Percentiles rank a stretch among this genome's conserved stretches.
These are phyloP conservation scores for Eubucco bourcierii DNA, from an alignment of 2,113 vertebrate species.

Conservation along the genomic window DNA sequence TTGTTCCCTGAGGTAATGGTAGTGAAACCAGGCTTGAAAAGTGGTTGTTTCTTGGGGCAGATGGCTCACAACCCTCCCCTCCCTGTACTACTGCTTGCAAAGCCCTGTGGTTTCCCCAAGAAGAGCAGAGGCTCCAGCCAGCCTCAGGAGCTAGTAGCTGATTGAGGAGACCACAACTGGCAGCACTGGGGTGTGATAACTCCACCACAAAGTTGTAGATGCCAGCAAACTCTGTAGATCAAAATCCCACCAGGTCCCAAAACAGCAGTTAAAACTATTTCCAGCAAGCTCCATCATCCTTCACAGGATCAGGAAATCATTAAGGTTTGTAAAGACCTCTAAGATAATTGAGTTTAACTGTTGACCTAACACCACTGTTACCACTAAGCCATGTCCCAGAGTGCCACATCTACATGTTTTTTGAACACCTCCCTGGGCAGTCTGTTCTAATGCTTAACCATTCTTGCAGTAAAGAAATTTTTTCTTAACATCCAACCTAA, in stretches of 20 bases:
- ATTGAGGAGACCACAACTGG: not conserved
- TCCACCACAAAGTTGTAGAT: not conserved
- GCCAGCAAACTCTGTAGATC: not conserved
- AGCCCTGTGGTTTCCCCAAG: fast-evolving
- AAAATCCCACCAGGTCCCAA: not conserved
- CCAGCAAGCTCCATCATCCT: not conserved
- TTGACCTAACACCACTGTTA: too few relatives aligned
- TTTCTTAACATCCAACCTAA: too few relatives aligned
- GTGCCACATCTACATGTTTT: too few relatives aligned
- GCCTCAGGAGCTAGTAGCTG: not conserved
- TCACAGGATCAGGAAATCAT: not conserved
- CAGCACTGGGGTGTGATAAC: not conserved
- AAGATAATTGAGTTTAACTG: too few relatives aligned
- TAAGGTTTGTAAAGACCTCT: too few relatives aligned
- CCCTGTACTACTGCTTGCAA: not conserved
- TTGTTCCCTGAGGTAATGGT: not conserved
- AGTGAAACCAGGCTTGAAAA: not conserved
- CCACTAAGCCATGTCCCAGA: too few relatives aligned
- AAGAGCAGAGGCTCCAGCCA: not conserved
- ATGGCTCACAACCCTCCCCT: fast-evolving
- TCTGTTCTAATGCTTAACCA: too few relatives aligned
- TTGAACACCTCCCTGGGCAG: too few relatives aligned
- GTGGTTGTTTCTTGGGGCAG: not conserved
- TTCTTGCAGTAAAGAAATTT: too few relatives aligned
- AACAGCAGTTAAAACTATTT: not conserved